Base-by-base conservation (phyloP, 2,888 invertebrate genomes). In the Eledone cirrhosa region DNA sequence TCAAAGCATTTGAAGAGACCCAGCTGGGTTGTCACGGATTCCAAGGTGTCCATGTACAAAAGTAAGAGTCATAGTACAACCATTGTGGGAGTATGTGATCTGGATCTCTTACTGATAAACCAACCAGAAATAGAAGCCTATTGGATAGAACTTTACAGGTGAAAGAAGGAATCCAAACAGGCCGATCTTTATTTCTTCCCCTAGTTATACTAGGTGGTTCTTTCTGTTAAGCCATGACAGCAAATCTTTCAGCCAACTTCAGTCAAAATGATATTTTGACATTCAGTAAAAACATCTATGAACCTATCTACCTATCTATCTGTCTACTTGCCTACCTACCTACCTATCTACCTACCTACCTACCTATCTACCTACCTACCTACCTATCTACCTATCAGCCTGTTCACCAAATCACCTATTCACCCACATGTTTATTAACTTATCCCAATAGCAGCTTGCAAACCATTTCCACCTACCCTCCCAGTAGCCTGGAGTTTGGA, bases 1-100 rank as follows among this genome's bases (percentile, higher is more conserved):
- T 86, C 77, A 84, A 85, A 74, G 89, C 90, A 27, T 88, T 87
- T 77, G 89, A 90, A 77, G 88, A 90, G 75, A 85, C 89, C 5
- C 89, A 90, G 82, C 84, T 91, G 74, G 85, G 88, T 2, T 86
- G 86, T n/a, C 89, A 91, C 80, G 91, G 91, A 16, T 91, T 90
- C 82, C 90, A 91, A 81, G 90, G 91, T 47, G 79, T 91, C n/a
- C 86, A 89, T 77, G 85, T 89, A 47, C 83, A 85, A 33, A 86
- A 85, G 80, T 85, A 77, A 81, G 83, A 80, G 27, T 3, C 67
- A 31, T 65, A 59, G 48, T 77, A 75, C 59, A 31, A 53, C 48
- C 31, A 59, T 22, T 77, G 77, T 53, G 22, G 48, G 53, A 48
- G 16, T n/a, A 77, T 19, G 31, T 77, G 31, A 48, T 48, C 31